A percentile compares a stretch with the other conserved stretches of the same genome.
Conservation (phyloP, 2,113 vertebrate species). For the Tragulus kanchil region DNA sequence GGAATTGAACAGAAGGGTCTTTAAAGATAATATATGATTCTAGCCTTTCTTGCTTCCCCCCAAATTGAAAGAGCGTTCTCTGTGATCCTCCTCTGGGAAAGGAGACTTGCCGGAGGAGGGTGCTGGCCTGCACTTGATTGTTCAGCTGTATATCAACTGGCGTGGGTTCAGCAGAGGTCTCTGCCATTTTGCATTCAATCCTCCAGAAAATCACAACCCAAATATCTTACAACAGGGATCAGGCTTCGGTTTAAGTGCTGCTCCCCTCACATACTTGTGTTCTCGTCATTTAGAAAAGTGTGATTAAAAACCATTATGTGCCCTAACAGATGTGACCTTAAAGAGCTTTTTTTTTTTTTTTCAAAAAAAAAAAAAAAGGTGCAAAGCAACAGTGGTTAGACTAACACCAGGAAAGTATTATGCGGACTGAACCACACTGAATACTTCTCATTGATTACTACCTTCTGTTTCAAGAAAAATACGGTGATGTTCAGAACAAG, state of each 20-base stretch:
- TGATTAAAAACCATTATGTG: slow-evolving; percentile 89
- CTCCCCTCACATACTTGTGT: slow-evolving; percentile 71
- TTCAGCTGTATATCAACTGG: slow-evolving; percentile 59
- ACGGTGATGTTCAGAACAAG: slow-evolving; percentile 77
- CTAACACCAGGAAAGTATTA: slow-evolving; percentile 90
- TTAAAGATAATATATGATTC: slow-evolving; percentile 65
- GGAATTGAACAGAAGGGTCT: slow-evolving; percentile 58
- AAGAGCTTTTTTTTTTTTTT: slow-evolving; percentile 74
- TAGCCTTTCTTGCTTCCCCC: background rate
- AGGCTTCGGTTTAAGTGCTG: slow-evolving; percentile 73
- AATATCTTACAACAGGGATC: slow-evolving; percentile 77
- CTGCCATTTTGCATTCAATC: slow-evolving; percentile 75
- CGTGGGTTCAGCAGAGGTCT: slow-evolving; percentile 66
- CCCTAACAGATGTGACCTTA: slow-evolving; percentile 89
- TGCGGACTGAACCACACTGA: slow-evolving; percentile 83
- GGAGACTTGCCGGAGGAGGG: background rate
- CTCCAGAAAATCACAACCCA: slow-evolving; percentile 65
- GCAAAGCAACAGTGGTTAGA: slow-evolving; percentile 87
- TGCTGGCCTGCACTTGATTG: slow-evolving; percentile 57
- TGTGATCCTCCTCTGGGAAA: slow-evolving; percentile 43
- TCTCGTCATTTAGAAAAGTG: slow-evolving; percentile 84
- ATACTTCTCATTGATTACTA: slow-evolving; percentile 86
- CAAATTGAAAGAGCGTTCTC: slow-evolving; percentile 43
- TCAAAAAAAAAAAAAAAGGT: slow-evolving; percentile 71
- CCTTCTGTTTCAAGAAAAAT: slow-evolving; percentile 87